Evolutionary conservation across 2,113 vertebrate species (phyloP), one percentile per base, ranked within the genome.

Genomic region (Cyrtonyx montezumae): DNA sequence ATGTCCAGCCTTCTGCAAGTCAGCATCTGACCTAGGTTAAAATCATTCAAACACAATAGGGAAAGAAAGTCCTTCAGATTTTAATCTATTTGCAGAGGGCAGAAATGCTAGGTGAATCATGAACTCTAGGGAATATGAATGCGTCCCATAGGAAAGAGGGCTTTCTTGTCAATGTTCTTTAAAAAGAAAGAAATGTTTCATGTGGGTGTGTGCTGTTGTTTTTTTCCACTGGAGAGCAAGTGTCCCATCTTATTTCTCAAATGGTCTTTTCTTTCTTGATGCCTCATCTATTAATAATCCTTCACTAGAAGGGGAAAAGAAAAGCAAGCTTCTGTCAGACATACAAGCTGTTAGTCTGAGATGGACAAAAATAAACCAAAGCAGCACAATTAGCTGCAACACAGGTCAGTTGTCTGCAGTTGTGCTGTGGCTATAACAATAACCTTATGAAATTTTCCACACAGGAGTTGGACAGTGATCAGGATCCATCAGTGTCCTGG

Each of bases 251-350:
- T 95, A 91, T 97, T 96, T 96, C 86, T 94, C 90, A 94, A 93
- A 94, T 93, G 93, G 90, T 93, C 93, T 94, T 96, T 87, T 79
- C 93, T 93, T 94, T 90, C 85, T 97, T 86, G 93, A 90, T 94
- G 94, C 59, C 49, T 97, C 95, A 96, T 96, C 91, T 94, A 96
- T 96, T 94, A 94, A 96, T 96, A 96, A 95, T 90, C 84, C 58
- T 88, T 62, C 84, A 92, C 69, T 86, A 91, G 91, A 94, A 94
- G 79, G 89, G 81, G 82, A 87, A 92, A 87, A 89, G 77, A 22
- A 93, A 91, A 93, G 84, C 66, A 63, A 92, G 94, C 76, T 95
- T 87, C 91, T 90, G 80, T 96, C 93, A 94, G 94, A 90, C 93
- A 40, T 62, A 93, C 94, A 96, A 95, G 94, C 94, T 96, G 94